These are phyloP conservation scores for Papilio polytes DNA, from an alignment of 1,140 invertebrate genomes.

Conservation along the genomic window DNA sequence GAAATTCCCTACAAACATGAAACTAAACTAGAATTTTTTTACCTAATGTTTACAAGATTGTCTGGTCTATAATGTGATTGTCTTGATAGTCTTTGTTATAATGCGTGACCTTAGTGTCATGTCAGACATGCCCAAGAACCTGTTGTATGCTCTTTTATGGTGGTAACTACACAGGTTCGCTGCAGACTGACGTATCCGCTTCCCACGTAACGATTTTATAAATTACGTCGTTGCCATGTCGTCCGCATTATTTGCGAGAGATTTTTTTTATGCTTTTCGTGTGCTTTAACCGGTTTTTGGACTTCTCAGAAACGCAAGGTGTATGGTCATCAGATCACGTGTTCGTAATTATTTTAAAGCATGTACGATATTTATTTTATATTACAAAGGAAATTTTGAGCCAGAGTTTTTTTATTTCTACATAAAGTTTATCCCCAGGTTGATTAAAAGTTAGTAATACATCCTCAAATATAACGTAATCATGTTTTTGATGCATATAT, in stretches of 20 bases:
- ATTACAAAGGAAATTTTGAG: neutral
- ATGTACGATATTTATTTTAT: neutral
- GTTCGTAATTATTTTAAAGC: neutral
- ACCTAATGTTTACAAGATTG: neutral
- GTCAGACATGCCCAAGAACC: neutral
- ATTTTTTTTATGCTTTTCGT: slow-evolving; percentile 5
- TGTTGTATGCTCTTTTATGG: slow-evolving; percentile 22
- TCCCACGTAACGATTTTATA: slow-evolving; percentile 18
- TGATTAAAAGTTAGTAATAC: no score
- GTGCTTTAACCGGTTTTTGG: slow-evolving; percentile 3
- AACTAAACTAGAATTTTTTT: no score
- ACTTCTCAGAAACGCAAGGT: neutral
- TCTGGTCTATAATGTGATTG: neutral
- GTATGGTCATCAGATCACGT: neutral
- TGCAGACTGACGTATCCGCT: slow-evolving; percentile 9
- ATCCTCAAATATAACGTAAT: no score
- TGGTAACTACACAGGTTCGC: neutral
- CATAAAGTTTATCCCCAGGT: no score
- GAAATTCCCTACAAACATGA: no score
- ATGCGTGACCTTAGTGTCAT: neutral
- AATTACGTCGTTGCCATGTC: slow-evolving; percentile 23
- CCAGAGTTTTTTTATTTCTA: neutral
- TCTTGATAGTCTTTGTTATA: neutral
- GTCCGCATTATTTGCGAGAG: slow-evolving; percentile 22
- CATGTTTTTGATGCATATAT: no score